Evolutionary conservation across 37 sponge, comb jelly and placozoan species (phyloP).

Genomic region (Ephydatia muelleri): DNA sequence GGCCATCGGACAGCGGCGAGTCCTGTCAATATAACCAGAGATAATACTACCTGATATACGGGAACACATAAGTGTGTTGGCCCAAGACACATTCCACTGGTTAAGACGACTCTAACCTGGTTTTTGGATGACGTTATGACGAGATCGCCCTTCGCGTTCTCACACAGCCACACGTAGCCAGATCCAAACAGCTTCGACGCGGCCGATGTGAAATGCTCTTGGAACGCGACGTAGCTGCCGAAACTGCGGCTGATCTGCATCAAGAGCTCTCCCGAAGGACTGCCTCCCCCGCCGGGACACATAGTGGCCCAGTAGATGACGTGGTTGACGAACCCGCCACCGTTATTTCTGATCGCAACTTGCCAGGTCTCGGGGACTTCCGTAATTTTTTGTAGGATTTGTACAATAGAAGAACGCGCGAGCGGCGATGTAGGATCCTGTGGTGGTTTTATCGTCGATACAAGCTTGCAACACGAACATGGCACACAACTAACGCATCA

Average conservation of each 20-base stretch:
- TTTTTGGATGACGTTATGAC: constrained; percentile 43
- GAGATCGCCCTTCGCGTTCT: constrained; percentile 29
- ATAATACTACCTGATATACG: background rate
- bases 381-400: constrained; percentile 45
- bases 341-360: constrained; percentile 63
- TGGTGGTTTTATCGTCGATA: background rate
- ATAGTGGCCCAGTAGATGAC: constrained; percentile 76
- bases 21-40: constrained; percentile 41
- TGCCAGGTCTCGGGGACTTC: constrained; percentile 65
- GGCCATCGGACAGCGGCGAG: constrained; percentile 54
- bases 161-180: constrained; percentile 78
- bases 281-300: constrained; percentile 25
- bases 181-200: constrained; percentile 76
- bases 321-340: constrained; percentile 84
- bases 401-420: constrained; percentile 49
- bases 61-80: background rate
- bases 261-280: constrained; percentile 48
- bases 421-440: constrained; percentile 44
- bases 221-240: constrained; percentile 57
- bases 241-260: constrained; percentile 37
- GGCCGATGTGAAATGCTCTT: constrained; percentile 46
- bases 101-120: constrained; percentile 45
- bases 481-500: background rate
- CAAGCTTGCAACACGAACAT: too few relatives aligned
- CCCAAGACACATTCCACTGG: background rate